Conservation (phyloP, 2,888 invertebrate genomes). For the Polydrusus pterygomalis region DNA sequence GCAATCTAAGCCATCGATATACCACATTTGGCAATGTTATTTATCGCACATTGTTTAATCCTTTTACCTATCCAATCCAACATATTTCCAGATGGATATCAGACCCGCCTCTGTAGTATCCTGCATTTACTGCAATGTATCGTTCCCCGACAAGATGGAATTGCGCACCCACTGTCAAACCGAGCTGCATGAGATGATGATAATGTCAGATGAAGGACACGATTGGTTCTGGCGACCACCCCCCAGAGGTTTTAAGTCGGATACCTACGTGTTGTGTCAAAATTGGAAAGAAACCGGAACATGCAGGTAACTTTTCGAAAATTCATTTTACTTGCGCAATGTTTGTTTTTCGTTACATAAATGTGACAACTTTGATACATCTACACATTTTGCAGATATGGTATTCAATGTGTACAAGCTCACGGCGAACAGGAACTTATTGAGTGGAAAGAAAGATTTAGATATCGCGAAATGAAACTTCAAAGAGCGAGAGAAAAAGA, state of each 20-base stretch:
- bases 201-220: slow-evolving; percentile 82
- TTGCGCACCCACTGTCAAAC: slow-evolving; percentile 77
- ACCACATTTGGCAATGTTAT: not conserved
- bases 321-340: no score
- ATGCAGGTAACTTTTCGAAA: slow-evolving; percentile 73
- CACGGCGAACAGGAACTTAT: slow-evolving; percentile 82
- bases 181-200: slow-evolving; percentile 76
- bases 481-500: slow-evolving; percentile 80
- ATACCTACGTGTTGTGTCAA: slow-evolving; percentile 79
- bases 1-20: no score
- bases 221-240: slow-evolving; percentile 82
- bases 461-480: slow-evolving; percentile 78
- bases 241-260: slow-evolving; percentile 79
- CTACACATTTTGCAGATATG: slow-evolving; percentile 72
- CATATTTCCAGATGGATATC: slow-evolving; percentile 51
- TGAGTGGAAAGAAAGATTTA: slow-evolving; percentile 84
- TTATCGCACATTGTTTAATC: no score
- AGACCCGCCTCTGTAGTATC: slow-evolving; percentile 60
- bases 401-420: slow-evolving; percentile 83
- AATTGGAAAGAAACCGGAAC: slow-evolving; percentile 75
- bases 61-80: not conserved
- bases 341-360: no score
- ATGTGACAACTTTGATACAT: no score
- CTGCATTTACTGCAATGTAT: slow-evolving; percentile 77
- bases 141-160: slow-evolving; percentile 74